Evolutionary conservation across 1,140 invertebrate species (phyloP).

Genomic region (Druon quercuslanigerum): DNA sequence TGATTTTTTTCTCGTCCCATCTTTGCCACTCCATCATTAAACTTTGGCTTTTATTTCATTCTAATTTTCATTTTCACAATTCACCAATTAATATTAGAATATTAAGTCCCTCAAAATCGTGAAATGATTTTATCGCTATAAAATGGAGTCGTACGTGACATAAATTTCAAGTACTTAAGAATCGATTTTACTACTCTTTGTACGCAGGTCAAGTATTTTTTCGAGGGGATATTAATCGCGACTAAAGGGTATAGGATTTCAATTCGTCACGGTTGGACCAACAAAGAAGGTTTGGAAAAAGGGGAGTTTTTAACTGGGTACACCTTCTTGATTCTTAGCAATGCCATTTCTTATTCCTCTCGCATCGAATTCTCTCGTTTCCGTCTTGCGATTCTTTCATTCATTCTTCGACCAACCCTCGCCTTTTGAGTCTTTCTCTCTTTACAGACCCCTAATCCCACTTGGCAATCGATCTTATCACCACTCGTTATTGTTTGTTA

Average conservation of each 20-base stretch:
- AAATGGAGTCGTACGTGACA: not conserved
- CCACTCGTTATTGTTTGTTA: slow-evolving; percentile 39
- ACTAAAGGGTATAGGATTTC: slow-evolving; percentile 35
- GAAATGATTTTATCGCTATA: too few species aligned
- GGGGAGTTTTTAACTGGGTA: slow-evolving; percentile 30
- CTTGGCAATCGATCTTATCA: slow-evolving; percentile 36
- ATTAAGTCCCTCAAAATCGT: too few species aligned
- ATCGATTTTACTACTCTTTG: slow-evolving; percentile 32
- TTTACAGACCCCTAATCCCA: slow-evolving; percentile 10
- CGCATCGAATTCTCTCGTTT: slow-evolving; percentile 31
- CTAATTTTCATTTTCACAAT: too few species aligned
- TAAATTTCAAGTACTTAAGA: slow-evolving; percentile 34
- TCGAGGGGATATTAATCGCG: slow-evolving; percentile 16
- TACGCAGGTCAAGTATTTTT: slow-evolving; percentile 39
- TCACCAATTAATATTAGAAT: too few species aligned
- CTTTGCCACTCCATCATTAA: too few species aligned
- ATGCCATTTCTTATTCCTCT: slow-evolving; percentile 39
- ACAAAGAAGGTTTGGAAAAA: slow-evolving; percentile 34
- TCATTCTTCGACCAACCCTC: slow-evolving; percentile 5
- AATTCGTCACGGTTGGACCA: slow-evolving; percentile 16
- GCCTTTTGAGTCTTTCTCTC: slow-evolving; percentile 21
- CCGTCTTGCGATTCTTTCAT: slow-evolving; percentile 12
- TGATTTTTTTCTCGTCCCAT: too few species aligned
- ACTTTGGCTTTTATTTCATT: too few species aligned
- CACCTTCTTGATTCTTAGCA: slow-evolving; percentile 13